A percentile compares a stretch with the other conserved stretches of the same genome.
These are phyloP conservation scores for Trichacis sp. DNA, from an alignment of 2,888 invertebrate species.

Conservation along the genomic window DNA sequence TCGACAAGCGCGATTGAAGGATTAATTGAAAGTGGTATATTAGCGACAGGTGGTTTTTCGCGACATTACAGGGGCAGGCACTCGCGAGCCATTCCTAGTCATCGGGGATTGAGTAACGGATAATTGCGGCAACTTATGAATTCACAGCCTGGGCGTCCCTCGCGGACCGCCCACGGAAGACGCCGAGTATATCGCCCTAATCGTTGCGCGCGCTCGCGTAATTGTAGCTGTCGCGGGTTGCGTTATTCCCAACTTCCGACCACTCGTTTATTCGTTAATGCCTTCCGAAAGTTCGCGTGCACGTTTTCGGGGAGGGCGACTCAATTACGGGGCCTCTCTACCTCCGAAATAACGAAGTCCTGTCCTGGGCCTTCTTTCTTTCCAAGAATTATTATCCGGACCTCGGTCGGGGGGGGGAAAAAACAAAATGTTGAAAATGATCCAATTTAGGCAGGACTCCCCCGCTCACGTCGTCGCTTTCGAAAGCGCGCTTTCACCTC, in stretches of 20 bases:
- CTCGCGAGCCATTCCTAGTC: constrained; percentile 31
- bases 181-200: constrained; percentile 51
- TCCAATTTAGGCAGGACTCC: constrained; percentile 6
- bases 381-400: constrained; percentile 4
- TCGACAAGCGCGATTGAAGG: constrained; percentile 47
- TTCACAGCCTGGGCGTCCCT: constrained; percentile 57
- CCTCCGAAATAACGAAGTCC: neutral
- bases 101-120: constrained; percentile 56
- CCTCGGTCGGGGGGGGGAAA: neutral
- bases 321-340: neutral
- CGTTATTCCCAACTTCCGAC: constrained; percentile 32
- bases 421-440: neutral
- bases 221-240: constrained; percentile 34
- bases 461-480: constrained; percentile 36
- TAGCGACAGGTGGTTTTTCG: constrained; percentile 30
- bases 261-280: constrained; percentile 39
- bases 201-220: constrained; percentile 48
- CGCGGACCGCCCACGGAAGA: constrained; percentile 58
- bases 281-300: constrained; percentile 31
- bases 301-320: constrained; percentile 7
- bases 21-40: constrained; percentile 59
- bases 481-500: constrained; percentile 57
- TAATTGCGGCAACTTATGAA: constrained; percentile 63
- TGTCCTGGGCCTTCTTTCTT: neutral
- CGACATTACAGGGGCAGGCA: constrained; percentile 31